phyloP scores from a whole-genome alignment of 2,113 vertebrate genomes.

The Pollachius pollachius region DNA sequence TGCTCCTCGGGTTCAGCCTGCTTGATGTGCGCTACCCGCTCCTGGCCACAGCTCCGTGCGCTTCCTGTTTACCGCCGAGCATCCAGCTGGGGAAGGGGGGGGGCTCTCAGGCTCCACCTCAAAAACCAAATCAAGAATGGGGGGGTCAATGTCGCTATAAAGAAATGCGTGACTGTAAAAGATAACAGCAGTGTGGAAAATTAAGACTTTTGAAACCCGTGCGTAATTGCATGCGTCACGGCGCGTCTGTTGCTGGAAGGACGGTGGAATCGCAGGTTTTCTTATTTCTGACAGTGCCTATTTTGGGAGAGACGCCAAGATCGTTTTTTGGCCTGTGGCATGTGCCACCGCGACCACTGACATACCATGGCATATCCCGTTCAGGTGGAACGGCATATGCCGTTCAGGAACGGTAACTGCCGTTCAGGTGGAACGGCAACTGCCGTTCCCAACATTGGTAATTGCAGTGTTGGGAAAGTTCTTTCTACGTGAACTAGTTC shows the following conservation, averaged over 20 bases:
- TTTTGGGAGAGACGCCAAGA: too few species aligned
- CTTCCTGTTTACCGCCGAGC: slow-evolving; percentile 40
- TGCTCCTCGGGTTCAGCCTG: slow-evolving; percentile 7
- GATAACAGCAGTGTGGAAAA: background rate
- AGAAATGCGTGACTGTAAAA: slow-evolving; percentile 7
- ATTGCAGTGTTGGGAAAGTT: too few species aligned
- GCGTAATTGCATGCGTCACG: slow-evolving; percentile 24
- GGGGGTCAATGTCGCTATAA: slow-evolving; percentile 21
- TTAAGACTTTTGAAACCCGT: background rate
- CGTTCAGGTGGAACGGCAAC: too few species aligned
- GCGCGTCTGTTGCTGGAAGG: slow-evolving; percentile 53
- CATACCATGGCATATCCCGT: too few species aligned
- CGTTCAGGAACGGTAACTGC: too few species aligned
- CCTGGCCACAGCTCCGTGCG: slow-evolving; percentile 37
- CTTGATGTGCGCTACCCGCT: slow-evolving; percentile 36
- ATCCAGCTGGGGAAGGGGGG: slow-evolving; percentile 10
- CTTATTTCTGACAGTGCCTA: too few species aligned
- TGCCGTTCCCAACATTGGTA: too few species aligned
- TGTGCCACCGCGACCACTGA: too few species aligned
- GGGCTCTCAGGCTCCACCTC: slow-evolving; percentile 66
- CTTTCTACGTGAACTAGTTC: too few species aligned
- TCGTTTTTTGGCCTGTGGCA: too few species aligned
- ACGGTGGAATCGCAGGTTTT: background rate
- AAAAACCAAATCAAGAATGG: slow-evolving; percentile 43
- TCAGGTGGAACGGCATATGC: too few species aligned